phyloP scores from a whole-genome alignment of 37 sponge, comb jelly and placozoan genomes.

The Diacarnus erythraeanus region DNA sequence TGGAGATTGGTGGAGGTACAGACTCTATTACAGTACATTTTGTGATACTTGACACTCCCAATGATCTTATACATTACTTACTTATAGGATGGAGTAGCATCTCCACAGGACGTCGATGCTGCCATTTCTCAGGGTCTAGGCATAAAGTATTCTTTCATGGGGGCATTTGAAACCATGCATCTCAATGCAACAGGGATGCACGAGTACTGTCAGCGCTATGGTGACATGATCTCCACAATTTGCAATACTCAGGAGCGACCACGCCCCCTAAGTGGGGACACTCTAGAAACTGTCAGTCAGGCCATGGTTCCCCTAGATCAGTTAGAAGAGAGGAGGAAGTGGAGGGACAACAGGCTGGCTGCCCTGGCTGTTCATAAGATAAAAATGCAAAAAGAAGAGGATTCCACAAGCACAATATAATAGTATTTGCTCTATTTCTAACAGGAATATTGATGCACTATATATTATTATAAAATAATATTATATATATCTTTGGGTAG shows the following conservation, averaged over 20 bases:
- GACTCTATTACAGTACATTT: no score
- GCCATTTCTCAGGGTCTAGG: constrained; percentile 88
- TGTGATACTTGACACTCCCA: no score
- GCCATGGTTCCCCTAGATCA: constrained; percentile 70
- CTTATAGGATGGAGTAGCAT: constrained; percentile 90
- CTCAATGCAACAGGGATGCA: constrained; percentile 89
- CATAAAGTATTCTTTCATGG: constrained; percentile 87
- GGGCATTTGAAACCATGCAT: constrained; percentile 91
- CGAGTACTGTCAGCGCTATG: constrained; percentile 92
- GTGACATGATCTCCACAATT: constrained; percentile 76
- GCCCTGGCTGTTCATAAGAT: constrained; percentile 53
- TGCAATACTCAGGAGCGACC: constrained; percentile 64
- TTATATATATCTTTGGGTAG: no score
- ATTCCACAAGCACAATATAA: no score
- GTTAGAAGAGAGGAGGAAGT: constrained; percentile 72
- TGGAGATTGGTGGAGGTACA: constrained; percentile 92
- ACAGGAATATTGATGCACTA: no score
- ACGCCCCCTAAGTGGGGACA: constrained; percentile 64
- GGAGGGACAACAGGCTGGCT: constrained; percentile 77
- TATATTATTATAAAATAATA: no score
- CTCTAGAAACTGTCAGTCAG: constrained; percentile 60
- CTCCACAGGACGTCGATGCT: constrained; percentile 94
- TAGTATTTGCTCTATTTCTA: no score
- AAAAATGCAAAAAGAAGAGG: neutral
- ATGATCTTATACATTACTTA: no score